Evolutionary conservation across 2,888 invertebrate species (phyloP), one percentile per base, ranked within the genome.

Genomic region (Philaethria dido): DNA sequence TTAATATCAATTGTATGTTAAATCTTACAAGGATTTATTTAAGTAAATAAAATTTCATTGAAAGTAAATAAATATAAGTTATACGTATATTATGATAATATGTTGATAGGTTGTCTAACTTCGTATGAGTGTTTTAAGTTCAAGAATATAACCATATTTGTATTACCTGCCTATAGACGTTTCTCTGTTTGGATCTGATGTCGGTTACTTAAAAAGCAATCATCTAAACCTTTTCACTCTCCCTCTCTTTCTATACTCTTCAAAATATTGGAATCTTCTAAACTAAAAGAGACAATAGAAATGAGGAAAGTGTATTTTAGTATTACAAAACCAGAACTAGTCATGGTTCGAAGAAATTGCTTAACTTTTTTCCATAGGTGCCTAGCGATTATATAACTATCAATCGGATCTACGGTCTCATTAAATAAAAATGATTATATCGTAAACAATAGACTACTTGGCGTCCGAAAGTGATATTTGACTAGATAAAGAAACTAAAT

Each of bases 391-490:
- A 88, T 81, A 86, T 87, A 89, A 89, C 87, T 74, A 85, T 84
- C 84, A 84, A 83, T 90, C 88, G 89, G 90, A 90, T 87, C 87
- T 85, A 82, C 81, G 78, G 79, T 81, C 83, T 87, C 86, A 89
- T 90, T 89, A 90, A 85, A 83, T 78, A 88, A 87, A 86, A 87
- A 85, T 83, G 88, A 89, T 90, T 82, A 84, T 87, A 89, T 89
- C 87, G 76, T 81, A 78, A 80, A 90, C 90, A 89, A 90, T 88
- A 85, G 85, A 84, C 81, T 83, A 88, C 86, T 87, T 86, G 81
- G 80, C 84, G 87, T 85, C 88, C 79, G 86, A 89, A 89, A 90
- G 90, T 89, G 89, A 89, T 91, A 90, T 88, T 88, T 79, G 85
- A 83, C 85, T 84, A 86, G 86, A 88, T 86, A 87, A 85, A 80